Base-by-base conservation (phyloP, 2,797 vertebrate species). In the Rachycentron canadum region DNA sequence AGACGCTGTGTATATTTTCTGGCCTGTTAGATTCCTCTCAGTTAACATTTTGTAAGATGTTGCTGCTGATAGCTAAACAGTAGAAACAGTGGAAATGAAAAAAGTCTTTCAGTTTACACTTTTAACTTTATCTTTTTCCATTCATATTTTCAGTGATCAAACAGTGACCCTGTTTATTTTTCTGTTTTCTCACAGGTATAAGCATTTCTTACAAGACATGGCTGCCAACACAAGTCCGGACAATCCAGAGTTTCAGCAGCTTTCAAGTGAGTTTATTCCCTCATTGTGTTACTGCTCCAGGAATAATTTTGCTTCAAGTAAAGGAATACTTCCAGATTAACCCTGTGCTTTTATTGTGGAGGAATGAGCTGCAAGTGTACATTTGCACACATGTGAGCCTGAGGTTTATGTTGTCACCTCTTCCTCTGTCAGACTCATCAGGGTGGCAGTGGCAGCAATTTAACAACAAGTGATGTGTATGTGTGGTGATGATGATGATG, bases 141-240 rank as follows among this genome's bases (percentile, higher is more conserved):
- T 55, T 71, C 56, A 76, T 73, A 71, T 81, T 68, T 77, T 69
- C 71, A 69, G 25, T 9, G 36, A 76, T 55, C 65, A 81, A 7
- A 52, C 10, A 7, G 2, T 83, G 49, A 78, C 59, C 26, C 17
- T 38, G 0, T 73, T 69, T 70, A 12, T 58, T 45, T 57, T 71
- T 85, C 2, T 94, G 63, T 84, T 70, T 88, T 41, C 75, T 84
- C 49, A 34, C 81, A 99, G 98, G 92, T 99, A 97, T 78, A 95
- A 96, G 58, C 92, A 95, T 86, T 96, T 97, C 47, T 79, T 97
- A 2, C 86, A 95, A 78, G 95, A 96, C 81, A 82, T 98, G 92
- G 85, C 95, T 58, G 96, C 96, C 84, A 98, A 98, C 90, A 97
- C 96, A 10, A 90, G 75, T 82, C 96, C 94, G 64, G 94, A 94